phyloP scores from a whole-genome alignment of 2,888 invertebrate species.

The Lutraria lutraria region DNA sequence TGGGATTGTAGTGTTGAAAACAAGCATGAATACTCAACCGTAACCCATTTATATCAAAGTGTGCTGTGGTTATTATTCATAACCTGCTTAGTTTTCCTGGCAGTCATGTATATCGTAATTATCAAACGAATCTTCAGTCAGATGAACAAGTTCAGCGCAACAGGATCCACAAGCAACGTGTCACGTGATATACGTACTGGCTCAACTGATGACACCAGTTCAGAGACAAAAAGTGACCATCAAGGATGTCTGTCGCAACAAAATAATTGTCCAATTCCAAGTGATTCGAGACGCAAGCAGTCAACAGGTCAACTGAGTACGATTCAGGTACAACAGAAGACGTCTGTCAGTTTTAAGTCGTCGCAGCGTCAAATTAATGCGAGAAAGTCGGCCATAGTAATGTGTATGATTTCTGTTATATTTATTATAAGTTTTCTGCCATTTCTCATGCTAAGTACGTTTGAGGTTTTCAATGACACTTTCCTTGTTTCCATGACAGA shows the following conservation, averaged over 20 bases:
- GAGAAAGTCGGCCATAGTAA: slow-evolving; percentile 70
- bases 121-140: slow-evolving; percentile 51
- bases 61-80: slow-evolving; percentile 55
- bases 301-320: neutral
- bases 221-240: neutral
- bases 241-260: neutral
- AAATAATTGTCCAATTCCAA: neutral
- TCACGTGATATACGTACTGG: neutral
- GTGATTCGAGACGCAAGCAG: neutral
- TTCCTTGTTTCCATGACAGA: slow-evolving; percentile 65
- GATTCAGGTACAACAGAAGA: neutral
- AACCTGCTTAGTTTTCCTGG: slow-evolving; percentile 29
- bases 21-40: slow-evolving; percentile 45
- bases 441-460: slow-evolving; percentile 63
- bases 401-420: slow-evolving; percentile 72
- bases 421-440: slow-evolving; percentile 72
- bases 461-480: slow-evolving; percentile 51
- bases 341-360: slow-evolving; percentile 17
- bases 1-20: slow-evolving; percentile 54
- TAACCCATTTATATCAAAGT: slow-evolving; percentile 50
- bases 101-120: slow-evolving; percentile 51
- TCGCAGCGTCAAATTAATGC: slow-evolving; percentile 46
- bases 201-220: slow-evolving; percentile 14
- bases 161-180: too few relatives aligned
- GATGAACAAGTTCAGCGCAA: neutral